phyloP scores from a whole-genome alignment of 2,888 invertebrate species.

The Morinoia aosen region DNA sequence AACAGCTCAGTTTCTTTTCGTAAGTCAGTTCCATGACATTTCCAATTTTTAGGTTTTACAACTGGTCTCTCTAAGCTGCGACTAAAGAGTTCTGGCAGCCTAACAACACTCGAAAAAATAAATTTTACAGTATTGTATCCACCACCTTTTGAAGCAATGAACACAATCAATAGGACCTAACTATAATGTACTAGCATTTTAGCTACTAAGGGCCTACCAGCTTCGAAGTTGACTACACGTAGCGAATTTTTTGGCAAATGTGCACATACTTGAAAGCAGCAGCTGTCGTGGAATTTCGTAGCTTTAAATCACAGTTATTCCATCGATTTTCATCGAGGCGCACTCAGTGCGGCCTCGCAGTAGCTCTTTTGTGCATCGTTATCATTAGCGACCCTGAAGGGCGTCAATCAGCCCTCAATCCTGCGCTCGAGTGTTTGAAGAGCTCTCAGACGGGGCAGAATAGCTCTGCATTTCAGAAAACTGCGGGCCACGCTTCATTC shows the following conservation, averaged over 20 bases:
- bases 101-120: too few species aligned
- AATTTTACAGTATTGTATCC: too few species aligned
- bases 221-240: too few species aligned
- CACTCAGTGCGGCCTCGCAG: neutral
- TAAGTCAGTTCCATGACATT: too few species aligned
- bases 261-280: neutral
- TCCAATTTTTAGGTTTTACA: too few species aligned
- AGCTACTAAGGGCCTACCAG: neutral
- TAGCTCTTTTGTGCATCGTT: neutral
- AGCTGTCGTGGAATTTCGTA: neutral
- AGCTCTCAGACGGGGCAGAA: neutral
- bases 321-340: neutral
- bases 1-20: too few species aligned
- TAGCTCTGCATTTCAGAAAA: neutral
- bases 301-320: neutral
- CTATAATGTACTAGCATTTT: neutral
- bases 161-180: neutral
- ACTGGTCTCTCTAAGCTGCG: too few species aligned
- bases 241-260: neutral
- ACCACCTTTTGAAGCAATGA: neutral
- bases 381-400: neutral
- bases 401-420: neutral
- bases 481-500: neutral
- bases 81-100: too few species aligned
- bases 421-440: neutral